Conservation (phyloP, 2,113 vertebrate genomes). For the Rousettus leschenaultii region DNA sequence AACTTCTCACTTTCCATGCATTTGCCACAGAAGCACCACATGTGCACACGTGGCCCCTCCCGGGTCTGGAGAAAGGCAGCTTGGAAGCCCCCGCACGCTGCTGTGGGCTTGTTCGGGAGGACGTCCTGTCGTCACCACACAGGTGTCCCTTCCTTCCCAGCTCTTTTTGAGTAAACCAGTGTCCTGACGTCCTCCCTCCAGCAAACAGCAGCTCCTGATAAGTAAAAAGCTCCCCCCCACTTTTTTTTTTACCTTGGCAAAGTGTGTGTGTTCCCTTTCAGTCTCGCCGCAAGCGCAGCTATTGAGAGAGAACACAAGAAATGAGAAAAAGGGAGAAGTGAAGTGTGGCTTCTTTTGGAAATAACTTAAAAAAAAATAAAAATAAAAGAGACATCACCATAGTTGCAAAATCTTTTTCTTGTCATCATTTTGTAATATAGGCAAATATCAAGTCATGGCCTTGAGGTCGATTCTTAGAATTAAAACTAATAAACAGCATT, state of each 20-base stretch:
- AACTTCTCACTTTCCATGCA: neutral
- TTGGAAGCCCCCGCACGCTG: neutral
- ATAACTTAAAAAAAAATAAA: neutral
- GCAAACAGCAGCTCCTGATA: neutral
- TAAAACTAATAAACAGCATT: neutral
- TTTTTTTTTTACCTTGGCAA: neutral
- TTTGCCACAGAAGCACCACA: neutral
- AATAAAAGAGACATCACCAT: neutral
- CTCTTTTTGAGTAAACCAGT: neutral
- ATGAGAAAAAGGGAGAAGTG: neutral
- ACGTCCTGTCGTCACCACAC: neutral
- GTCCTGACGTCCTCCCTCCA: neutral
- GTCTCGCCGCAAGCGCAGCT: neutral
- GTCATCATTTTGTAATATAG: neutral
- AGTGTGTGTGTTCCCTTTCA: neutral
- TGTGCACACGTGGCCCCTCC: neutral
- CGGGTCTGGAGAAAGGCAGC: neutral
- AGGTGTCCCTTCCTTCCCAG: neutral
- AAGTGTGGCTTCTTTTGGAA: constrained; percentile 25
- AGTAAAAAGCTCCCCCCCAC: neutral
- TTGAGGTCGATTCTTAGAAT: neutral
- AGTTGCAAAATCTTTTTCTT: neutral
- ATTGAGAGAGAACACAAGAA: neutral
- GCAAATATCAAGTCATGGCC: neutral
- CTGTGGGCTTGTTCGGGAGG: neutral